A percentile compares a stretch with the other conserved stretches of the same genome.
Conservation (phyloP, 2,797 vertebrate genomes). For the Luscinia megarhynchos region DNA sequence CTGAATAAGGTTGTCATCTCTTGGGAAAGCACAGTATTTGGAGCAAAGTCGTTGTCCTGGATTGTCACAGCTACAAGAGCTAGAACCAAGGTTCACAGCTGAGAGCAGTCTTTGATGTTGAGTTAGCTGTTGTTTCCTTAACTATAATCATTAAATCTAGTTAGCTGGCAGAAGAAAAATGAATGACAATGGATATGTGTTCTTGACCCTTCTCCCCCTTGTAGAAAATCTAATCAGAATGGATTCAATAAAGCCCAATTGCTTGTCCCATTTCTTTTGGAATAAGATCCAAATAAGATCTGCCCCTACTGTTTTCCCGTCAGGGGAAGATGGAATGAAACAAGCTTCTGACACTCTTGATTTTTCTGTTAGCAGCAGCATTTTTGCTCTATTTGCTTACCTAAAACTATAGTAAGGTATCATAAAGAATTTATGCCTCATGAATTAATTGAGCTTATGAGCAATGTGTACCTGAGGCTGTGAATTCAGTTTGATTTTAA, state of each 20-base stretch:
- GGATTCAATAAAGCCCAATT: neutral
- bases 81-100: neutral
- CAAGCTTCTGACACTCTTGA: neutral
- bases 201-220: neutral
- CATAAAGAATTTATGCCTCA: neutral
- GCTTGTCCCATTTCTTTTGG: neutral
- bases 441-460: constrained; percentile 1
- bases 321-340: neutral
- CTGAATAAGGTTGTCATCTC: neutral
- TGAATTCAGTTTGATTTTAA: neutral
- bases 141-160: neutral
- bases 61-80: neutral
- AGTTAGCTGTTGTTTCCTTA: neutral
- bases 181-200: neutral
- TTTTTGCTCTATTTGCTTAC: neutral
- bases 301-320: neutral
- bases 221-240: neutral
- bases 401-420: neutral
- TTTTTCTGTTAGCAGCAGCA: neutral
- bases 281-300: neutral
- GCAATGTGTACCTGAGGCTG: neutral
- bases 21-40: neutral
- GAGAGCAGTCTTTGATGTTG: constrained; percentile 25
- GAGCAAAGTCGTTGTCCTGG: neutral
- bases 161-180: neutral